A percentile compares a stretch with the other conserved stretches of the same genome.
phyloP scores from a whole-genome alignment of 1,140 invertebrate species.

The Agrilus planipennis region DNA sequence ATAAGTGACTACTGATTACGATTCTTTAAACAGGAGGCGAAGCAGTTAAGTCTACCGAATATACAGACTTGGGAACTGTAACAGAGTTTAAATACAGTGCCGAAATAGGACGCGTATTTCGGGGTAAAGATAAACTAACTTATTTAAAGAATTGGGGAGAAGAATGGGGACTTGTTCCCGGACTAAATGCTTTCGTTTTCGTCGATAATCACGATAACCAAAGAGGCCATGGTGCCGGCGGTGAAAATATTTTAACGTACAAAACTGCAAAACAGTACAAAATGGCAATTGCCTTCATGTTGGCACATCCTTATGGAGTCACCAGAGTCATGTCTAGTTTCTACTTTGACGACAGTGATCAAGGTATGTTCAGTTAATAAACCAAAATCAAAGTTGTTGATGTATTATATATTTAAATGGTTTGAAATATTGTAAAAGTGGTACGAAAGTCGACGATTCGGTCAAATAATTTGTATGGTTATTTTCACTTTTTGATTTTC shows the following conservation, averaged over 20 bases:
- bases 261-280: conserved; percentile 49
- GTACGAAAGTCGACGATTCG: too few relatives aligned
- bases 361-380: conserved; percentile 25
- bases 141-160: conserved; percentile 35
- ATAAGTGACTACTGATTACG: neutral
- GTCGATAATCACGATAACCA: conserved; percentile 53
- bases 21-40: conserved; percentile 49
- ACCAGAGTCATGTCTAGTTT: conserved; percentile 72
- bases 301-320: conserved; percentile 69
- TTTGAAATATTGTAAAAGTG: too few relatives aligned
- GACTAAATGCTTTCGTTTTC: conserved; percentile 44
- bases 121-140: conserved; percentile 33
- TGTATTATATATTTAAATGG: too few relatives aligned
- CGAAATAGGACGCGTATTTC: conserved; percentile 45
- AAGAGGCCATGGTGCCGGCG: conserved; percentile 44
- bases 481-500: too few relatives aligned
- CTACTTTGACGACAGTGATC: conserved; percentile 41
- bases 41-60: conserved; percentile 50
- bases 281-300: conserved; percentile 69
- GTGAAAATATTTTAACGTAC: conserved; percentile 43
- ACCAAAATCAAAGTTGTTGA: too few relatives aligned
- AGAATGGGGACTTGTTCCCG: conserved; percentile 44
- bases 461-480: too few relatives aligned
- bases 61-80: conserved; percentile 51
- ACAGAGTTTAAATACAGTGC: conserved; percentile 64